phyloP scores from a whole-genome alignment of 1,140 invertebrate species.

The Drosophila watanabei region DNA sequence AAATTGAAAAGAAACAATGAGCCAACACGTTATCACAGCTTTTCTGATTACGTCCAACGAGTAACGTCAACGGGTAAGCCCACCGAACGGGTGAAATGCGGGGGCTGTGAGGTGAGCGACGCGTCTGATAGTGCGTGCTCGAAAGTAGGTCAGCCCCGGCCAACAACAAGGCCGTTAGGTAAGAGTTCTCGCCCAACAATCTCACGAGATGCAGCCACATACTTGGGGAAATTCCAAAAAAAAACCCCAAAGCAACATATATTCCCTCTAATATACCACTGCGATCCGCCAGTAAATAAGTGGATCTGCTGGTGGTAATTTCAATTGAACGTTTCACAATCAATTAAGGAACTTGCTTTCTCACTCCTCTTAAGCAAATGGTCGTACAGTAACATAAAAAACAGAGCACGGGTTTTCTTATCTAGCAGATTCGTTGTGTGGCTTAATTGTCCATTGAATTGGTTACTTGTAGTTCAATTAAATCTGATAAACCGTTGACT shows the following conservation, averaged over 20 bases:
- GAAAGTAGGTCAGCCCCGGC: constrained; percentile 54
- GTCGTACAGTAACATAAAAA: too few relatives aligned
- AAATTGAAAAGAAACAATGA: constrained; percentile 6
- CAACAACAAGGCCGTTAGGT: constrained; percentile 37
- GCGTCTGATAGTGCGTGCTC: constrained; percentile 44
- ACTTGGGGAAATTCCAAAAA: constrained; percentile 5
- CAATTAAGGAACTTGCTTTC: constrained; percentile 21
- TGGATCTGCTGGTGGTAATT: constrained; percentile 23
- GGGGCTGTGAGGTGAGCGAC: constrained; percentile 1
- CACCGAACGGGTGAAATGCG: constrained; percentile 3
- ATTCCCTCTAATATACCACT: not conserved
- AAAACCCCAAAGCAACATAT: not conserved
- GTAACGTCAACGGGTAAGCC: constrained; percentile 56
- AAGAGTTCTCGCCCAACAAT: constrained; percentile 23
- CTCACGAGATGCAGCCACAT: constrained; percentile 19
- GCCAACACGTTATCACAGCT: constrained; percentile 36
- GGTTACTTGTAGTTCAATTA: constrained; percentile 4
- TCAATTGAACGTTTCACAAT: constrained; percentile 27
- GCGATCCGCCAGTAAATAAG: not conserved
- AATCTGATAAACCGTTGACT: not conserved
- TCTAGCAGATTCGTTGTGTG: not conserved
- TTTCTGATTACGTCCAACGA: constrained; percentile 32
- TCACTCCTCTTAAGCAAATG: not conserved
- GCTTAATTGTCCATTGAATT: constrained; percentile 12
- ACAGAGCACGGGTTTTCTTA: constrained; percentile 2